Evolutionary conservation across 2,113 vertebrate species (phyloP).

Genomic region (Pyrgilauda ruficollis): DNA sequence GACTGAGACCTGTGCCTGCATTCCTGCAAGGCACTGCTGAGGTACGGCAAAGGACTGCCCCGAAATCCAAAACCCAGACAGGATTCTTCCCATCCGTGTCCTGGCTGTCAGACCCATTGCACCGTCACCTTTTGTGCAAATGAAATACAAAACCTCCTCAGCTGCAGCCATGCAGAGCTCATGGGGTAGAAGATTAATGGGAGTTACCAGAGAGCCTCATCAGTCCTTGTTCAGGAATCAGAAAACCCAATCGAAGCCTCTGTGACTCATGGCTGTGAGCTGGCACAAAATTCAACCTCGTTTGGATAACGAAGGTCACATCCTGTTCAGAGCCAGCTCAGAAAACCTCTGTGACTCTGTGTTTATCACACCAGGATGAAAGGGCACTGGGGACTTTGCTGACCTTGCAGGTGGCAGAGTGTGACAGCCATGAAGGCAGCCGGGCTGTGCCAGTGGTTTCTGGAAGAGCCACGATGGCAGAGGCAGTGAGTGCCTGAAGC

Average conservation of each 20-base stretch:
- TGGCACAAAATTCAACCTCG: neutral
- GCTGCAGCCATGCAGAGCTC: neutral
- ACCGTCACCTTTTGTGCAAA: neutral
- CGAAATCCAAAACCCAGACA: neutral
- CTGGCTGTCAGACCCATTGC: neutral
- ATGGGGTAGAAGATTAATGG: neutral
- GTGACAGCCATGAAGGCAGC: neutral
- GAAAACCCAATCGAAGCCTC: conserved; percentile 13
- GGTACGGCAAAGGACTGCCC: fast-evolving
- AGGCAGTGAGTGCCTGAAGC: neutral
- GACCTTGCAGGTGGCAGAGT: neutral
- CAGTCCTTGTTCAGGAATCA: conserved; percentile 29
- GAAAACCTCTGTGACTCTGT: neutral
- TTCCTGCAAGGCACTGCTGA: neutral
- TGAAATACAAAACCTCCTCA: neutral
- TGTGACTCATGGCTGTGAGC: neutral
- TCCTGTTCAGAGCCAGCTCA: neutral
- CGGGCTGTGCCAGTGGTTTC: neutral
- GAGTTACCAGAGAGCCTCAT: neutral
- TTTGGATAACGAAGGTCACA: conserved; percentile 9
- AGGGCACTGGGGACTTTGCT: neutral
- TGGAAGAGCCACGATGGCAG: neutral
- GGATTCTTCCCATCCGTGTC: neutral
- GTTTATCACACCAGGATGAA: neutral
- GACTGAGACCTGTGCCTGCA: neutral